Percentiles rank a stretch among this genome's conserved stretches.
Conservation (phyloP, 2,888 invertebrate species). For the Cylloceria caligata region DNA sequence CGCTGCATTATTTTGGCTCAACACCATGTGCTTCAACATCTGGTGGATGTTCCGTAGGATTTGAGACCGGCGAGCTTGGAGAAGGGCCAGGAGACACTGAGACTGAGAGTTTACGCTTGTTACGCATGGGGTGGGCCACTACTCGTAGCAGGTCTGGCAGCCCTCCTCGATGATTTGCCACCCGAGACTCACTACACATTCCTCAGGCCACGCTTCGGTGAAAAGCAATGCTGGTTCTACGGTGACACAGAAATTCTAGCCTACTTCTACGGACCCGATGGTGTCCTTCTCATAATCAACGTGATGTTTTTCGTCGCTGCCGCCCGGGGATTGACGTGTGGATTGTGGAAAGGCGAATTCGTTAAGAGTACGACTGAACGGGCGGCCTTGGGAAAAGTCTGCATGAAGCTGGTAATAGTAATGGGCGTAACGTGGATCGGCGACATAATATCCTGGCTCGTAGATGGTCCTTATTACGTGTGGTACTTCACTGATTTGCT, state of each 20-base stretch:
- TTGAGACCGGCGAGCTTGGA: constrained; percentile 93
- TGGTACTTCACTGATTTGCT: constrained; percentile 95
- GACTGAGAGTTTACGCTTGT: constrained; percentile 91
- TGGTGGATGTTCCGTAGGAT: constrained; percentile 97
- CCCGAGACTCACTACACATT: constrained; percentile 86
- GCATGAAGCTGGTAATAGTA: constrained; percentile 93
- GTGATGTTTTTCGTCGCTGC: constrained; percentile 92
- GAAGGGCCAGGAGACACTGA: constrained; percentile 93
- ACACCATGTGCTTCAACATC: constrained; percentile 97
- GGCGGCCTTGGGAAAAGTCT: constrained; percentile 93
- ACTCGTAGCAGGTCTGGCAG: constrained; percentile 90
- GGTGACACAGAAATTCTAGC: constrained; percentile 93
- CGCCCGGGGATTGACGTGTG: constrained; percentile 93
- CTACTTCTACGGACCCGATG: constrained; percentile 94
- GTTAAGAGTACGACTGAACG: constrained; percentile 93
- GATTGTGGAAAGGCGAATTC: constrained; percentile 94
- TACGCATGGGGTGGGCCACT: constrained; percentile 95
- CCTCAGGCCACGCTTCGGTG: constrained; percentile 92
- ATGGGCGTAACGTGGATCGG: constrained; percentile 93
- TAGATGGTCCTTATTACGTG: constrained; percentile 91
- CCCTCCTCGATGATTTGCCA: constrained; percentile 90
- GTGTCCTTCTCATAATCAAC: constrained; percentile 91
- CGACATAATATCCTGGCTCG: constrained; percentile 93
- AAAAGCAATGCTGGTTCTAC: constrained; percentile 93
- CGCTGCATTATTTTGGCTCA: constrained; percentile 96